Conservation (phyloP, 2,888 invertebrate species). For the Mesorhabditis spiculigera region DNA sequence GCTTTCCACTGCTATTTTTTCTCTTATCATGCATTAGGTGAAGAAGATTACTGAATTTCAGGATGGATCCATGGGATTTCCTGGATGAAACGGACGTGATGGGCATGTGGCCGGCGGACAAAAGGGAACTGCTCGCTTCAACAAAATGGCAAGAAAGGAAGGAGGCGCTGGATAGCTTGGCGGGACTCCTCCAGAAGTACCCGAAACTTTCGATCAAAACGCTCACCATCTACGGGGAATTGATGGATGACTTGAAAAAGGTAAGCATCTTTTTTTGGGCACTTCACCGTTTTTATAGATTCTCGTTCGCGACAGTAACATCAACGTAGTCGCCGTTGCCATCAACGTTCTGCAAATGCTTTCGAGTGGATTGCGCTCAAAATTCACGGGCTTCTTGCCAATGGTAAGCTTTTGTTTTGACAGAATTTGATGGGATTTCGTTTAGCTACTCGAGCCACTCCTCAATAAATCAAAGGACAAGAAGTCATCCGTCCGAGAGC, state of each 20-base stretch:
- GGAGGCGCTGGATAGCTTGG: slow-evolving; percentile 28
- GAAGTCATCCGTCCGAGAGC: slow-evolving; percentile 81
- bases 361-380: slow-evolving; percentile 80
- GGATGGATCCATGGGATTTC: slow-evolving; percentile 26
- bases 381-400: slow-evolving; percentile 78
- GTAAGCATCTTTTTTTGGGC: slow-evolving; percentile 9
- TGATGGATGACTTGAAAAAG: slow-evolving; percentile 36
- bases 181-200: slow-evolving; percentile 27
- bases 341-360: slow-evolving; percentile 78
- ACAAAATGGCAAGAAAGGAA: slow-evolving; percentile 38
- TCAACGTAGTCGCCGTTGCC: slow-evolving; percentile 82
- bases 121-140: slow-evolving; percentile 19
- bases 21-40: too few relatives aligned
- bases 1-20: too few relatives aligned
- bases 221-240: slow-evolving; percentile 34
- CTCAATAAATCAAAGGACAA: slow-evolving; percentile 96
- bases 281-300: slow-evolving; percentile 65
- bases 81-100: slow-evolving; percentile 33
- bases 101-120: slow-evolving; percentile 24
- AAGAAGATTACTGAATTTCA: too few relatives aligned
- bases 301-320: slow-evolving; percentile 87
- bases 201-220: slow-evolving; percentile 26
- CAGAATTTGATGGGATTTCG: background rate
- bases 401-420: slow-evolving; percentile 41
- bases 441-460: slow-evolving; percentile 65